Conservation (phyloP, 2,797 vertebrate species). For the Botia kubotai region DNA sequence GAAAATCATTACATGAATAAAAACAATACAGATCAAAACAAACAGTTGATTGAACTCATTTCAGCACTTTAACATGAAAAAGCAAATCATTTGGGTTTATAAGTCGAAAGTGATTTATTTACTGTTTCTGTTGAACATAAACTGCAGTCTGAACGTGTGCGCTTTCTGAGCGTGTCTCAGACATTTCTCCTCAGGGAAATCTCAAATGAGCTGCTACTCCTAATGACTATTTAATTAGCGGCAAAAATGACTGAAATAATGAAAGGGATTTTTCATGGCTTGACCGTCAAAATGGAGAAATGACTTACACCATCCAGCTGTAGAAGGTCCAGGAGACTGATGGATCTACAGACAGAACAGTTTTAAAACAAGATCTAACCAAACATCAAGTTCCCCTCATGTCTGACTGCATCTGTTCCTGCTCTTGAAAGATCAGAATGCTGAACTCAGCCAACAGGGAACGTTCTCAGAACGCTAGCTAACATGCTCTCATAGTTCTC, state of each 20-base stretch:
- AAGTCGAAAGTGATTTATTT: slow-evolving; percentile 1
- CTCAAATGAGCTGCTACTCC: slow-evolving; percentile 63
- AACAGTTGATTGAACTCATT: not conserved
- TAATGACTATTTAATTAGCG: slow-evolving; percentile 77
- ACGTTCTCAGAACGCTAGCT: slow-evolving; percentile 13
- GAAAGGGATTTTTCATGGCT: slow-evolving; percentile 61
- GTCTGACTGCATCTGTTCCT: slow-evolving; percentile 22
- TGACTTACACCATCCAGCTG: not conserved
- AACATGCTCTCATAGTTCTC: not conserved
- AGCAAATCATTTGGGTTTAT: not conserved
- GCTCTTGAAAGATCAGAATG: not conserved
- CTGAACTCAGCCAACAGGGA: not conserved
- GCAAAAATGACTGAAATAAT: slow-evolving; percentile 64
- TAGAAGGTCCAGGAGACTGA: not conserved
- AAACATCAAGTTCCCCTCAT: not conserved
- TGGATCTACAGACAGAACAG: not conserved
- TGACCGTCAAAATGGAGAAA: slow-evolving; percentile 7
- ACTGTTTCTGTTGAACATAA: slow-evolving; percentile 46
- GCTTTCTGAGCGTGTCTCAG: slow-evolving; percentile 51
- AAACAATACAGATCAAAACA: slow-evolving; percentile 3
- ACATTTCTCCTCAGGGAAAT: slow-evolving; percentile 69
- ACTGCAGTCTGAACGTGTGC: slow-evolving; percentile 60
- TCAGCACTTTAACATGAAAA: not conserved
- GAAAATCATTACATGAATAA: slow-evolving; percentile 8
- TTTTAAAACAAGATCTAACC: slow-evolving; percentile 10